Evolutionary conservation across 2,113 vertebrate genomes (phyloP).

Genomic region (Ascaphus truei): DNA sequence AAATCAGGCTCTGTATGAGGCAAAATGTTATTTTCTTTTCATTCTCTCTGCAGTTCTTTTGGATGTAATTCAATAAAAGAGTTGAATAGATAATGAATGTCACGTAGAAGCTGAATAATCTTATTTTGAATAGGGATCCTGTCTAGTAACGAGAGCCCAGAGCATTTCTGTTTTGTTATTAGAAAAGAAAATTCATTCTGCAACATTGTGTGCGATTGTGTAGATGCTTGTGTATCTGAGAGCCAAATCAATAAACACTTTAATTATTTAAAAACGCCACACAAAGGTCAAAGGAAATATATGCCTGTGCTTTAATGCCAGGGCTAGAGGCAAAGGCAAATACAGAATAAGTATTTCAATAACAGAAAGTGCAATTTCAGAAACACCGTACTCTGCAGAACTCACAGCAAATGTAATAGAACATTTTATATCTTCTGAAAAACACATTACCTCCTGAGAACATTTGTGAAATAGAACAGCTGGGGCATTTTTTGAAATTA

Average conservation of each 20-base stretch:
- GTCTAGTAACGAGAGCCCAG: too few species aligned
- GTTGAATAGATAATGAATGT: too few species aligned
- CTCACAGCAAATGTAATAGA: neutral
- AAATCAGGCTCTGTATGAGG: too few species aligned
- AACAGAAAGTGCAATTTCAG: neutral
- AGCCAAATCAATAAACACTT: neutral
- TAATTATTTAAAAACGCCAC: neutral
- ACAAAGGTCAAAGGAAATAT: neutral
- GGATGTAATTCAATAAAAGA: too few species aligned
- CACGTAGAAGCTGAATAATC: too few species aligned
- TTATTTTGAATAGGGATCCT: too few species aligned
- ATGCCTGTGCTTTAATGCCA: neutral
- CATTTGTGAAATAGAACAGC: neutral
- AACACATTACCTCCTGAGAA: too few species aligned
- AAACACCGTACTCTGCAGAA: neutral
- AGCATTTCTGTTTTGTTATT: too few species aligned
- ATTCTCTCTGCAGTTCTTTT: too few species aligned
- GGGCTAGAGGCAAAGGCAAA: neutral
- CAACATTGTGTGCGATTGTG: too few species aligned
- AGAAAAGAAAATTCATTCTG: too few species aligned
- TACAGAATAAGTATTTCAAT: neutral
- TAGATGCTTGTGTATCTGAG: neutral
- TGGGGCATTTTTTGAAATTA: neutral
- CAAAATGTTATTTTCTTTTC: too few species aligned
- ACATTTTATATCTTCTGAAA: neutral